Percentiles rank a stretch among this genome's conserved stretches.
phyloP scores from a whole-genome alignment of 2,797 vertebrate species.

The Periophthalmus magnuspinnatus region DNA sequence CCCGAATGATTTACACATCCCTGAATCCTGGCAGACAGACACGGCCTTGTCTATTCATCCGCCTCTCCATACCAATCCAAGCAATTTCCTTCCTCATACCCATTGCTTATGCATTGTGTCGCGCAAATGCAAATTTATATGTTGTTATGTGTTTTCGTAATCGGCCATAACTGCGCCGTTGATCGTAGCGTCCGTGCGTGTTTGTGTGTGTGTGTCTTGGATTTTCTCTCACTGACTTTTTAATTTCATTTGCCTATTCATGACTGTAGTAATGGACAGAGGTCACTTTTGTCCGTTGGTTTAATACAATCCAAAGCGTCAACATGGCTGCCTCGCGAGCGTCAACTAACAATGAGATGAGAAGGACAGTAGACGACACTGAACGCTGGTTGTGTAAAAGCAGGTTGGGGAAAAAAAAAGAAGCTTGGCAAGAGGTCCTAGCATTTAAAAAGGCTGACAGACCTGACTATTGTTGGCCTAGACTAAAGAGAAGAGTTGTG shows the following conservation, averaged over 20 bases:
- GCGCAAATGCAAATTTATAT: conserved; percentile 58
- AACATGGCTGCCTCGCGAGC: conserved; percentile 35
- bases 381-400: conserved; percentile 46
- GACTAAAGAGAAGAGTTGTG: conserved; percentile 39
- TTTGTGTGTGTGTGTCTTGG: conserved; percentile 4
- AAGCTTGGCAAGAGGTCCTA: conserved; percentile 54
- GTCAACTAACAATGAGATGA: conserved; percentile 56
- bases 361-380: conserved; percentile 58
- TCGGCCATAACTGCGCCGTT: conserved; percentile 35
- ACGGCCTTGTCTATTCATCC: conserved; percentile 58
- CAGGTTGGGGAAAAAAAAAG: conserved; percentile 39
- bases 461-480: conserved; percentile 45
- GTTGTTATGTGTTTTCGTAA: conserved; percentile 23
- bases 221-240: conserved; percentile 3
- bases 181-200: conserved; percentile 43
- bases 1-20: conserved; percentile 70
- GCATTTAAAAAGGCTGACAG: conserved; percentile 56
- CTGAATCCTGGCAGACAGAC: conserved; percentile 69
- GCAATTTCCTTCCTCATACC: conserved; percentile 42
- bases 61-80: conserved; percentile 39
- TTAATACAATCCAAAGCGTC: conserved; percentile 58
- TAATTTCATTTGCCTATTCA: conserved; percentile 40
- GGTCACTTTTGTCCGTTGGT: conserved; percentile 58
- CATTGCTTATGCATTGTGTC: conserved; percentile 39
- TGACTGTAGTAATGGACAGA: conserved; percentile 34